phyloP scores from a whole-genome alignment of 2,113 vertebrate species.

The Notothenia rossii region DNA sequence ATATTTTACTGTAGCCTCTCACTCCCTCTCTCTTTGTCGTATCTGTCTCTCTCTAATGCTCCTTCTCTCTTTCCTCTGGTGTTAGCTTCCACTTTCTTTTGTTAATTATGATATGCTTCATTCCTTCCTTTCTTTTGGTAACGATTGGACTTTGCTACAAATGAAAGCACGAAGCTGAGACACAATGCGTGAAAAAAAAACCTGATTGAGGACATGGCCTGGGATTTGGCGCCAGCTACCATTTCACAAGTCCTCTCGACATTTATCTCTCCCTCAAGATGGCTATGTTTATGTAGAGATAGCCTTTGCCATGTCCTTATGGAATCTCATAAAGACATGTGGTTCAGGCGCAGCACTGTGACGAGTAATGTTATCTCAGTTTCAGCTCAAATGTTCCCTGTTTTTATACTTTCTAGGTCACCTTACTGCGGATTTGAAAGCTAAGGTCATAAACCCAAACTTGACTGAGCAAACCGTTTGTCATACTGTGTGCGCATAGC shows the following conservation, averaged over 20 bases:
- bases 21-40: conserved; percentile 41
- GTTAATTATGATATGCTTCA: conserved; percentile 65
- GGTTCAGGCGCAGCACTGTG: conserved; percentile 10
- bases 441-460: conserved; percentile 46
- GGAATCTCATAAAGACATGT: conserved; percentile 51
- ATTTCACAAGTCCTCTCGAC: conserved; percentile 49
- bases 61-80: conserved; percentile 30
- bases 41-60: conserved; percentile 32
- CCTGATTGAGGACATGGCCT: conserved; percentile 11
- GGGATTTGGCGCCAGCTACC: conserved; percentile 20
- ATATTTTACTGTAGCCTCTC: conserved; percentile 65
- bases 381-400: conserved; percentile 14
- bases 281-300: conserved; percentile 49
- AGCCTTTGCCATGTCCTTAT: conserved; percentile 45
- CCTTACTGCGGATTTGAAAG: conserved; percentile 29
- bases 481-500: conserved; percentile 31
- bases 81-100: conserved; percentile 55
- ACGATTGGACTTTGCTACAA: conserved; percentile 47
- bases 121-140: conserved; percentile 39
- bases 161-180: conserved; percentile 41
- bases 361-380: conserved; percentile 24
- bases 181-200: conserved; percentile 28
- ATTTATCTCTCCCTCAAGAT: conserved; percentile 48
- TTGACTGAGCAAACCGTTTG: conserved; percentile 24
- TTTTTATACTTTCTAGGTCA: conserved; percentile 37